Evolutionary conservation across 2,888 invertebrate species (phyloP).

Genomic region (Tinea trinotella): DNA sequence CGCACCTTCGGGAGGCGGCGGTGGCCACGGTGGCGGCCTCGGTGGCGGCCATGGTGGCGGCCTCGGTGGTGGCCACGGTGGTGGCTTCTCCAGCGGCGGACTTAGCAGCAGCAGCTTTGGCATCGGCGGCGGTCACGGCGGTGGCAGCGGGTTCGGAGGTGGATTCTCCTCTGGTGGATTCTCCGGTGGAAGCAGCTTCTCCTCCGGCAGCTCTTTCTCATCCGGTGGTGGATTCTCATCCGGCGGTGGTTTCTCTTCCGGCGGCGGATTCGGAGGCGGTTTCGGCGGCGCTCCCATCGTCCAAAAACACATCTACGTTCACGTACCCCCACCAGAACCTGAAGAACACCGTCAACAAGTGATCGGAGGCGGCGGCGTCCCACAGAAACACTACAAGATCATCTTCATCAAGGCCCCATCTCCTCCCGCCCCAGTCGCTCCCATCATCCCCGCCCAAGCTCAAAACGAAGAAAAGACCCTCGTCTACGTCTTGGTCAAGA

Average conservation of each 20-base stretch:
- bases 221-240: slow-evolving; percentile 32
- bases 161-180: slow-evolving; percentile 38
- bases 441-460: slow-evolving; percentile 80
- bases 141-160: slow-evolving; percentile 35
- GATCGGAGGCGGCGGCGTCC: slow-evolving; percentile 74
- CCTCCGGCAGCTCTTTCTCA: slow-evolving; percentile 35
- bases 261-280: slow-evolving; percentile 43
- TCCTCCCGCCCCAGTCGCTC: slow-evolving; percentile 81
- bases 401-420: slow-evolving; percentile 90
- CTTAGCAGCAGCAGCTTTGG: slow-evolving; percentile 31
- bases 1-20: slow-evolving; percentile 57
- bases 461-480: slow-evolving; percentile 86
- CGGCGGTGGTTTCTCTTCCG: slow-evolving; percentile 24
- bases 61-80: slow-evolving; percentile 38
- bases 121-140: slow-evolving; percentile 27
- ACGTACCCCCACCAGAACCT: slow-evolving; percentile 86
- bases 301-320: slow-evolving; percentile 87
- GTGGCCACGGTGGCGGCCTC: slow-evolving; percentile 23
- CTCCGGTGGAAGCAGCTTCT: slow-evolving; percentile 26
- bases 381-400: slow-evolving; percentile 88
- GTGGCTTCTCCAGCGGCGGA: slow-evolving; percentile 29
- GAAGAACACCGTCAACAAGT: slow-evolving; percentile 78
- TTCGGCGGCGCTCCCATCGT: slow-evolving; percentile 73
- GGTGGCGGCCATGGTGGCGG: slow-evolving; percentile 24
- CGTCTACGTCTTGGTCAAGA: slow-evolving; percentile 87